Percentiles rank a stretch among this genome's conserved stretches.
Conservation (phyloP, 2,113 vertebrate genomes). For the Uria aalge region DNA sequence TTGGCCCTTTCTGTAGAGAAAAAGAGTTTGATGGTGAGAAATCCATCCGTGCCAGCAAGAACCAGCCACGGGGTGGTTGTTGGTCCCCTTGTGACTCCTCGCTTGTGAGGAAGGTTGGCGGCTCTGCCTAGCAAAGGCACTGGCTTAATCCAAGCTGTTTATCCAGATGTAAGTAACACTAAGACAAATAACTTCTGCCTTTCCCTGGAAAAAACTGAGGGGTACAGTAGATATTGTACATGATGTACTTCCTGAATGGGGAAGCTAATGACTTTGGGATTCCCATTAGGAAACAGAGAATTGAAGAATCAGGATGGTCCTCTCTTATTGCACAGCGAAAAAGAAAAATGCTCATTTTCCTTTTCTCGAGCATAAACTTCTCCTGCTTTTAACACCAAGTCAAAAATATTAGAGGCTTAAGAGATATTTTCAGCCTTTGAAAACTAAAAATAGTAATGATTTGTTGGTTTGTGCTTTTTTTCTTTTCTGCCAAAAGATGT, state of each 20-base stretch:
- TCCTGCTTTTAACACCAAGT: background rate
- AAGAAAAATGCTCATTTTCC: background rate
- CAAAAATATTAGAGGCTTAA: background rate
- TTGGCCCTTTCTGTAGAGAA: background rate
- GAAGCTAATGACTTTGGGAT: background rate
- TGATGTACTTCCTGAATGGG: background rate
- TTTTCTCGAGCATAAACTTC: background rate
- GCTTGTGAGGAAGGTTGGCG: background rate
- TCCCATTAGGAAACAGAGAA: background rate
- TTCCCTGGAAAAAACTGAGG: background rate
- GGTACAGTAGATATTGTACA: fast-evolving
- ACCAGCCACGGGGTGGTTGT: background rate
- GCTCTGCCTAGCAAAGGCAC: background rate
- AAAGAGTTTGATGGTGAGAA: background rate
- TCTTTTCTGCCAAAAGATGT: background rate
- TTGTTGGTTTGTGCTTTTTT: background rate
- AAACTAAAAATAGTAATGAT: background rate
- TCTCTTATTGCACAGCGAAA: background rate
- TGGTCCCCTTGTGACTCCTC: background rate
- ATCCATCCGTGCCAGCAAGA: fast-evolving
- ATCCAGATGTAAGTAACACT: background rate
- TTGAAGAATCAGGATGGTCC: background rate
- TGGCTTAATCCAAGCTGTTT: background rate
- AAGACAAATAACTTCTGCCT: background rate
- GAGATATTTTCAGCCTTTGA: background rate